Evolutionary conservation across 2,888 invertebrate genomes (phyloP), one percentile per base, ranked within the genome.

Genomic region (Cryptocephalus moraei): DNA sequence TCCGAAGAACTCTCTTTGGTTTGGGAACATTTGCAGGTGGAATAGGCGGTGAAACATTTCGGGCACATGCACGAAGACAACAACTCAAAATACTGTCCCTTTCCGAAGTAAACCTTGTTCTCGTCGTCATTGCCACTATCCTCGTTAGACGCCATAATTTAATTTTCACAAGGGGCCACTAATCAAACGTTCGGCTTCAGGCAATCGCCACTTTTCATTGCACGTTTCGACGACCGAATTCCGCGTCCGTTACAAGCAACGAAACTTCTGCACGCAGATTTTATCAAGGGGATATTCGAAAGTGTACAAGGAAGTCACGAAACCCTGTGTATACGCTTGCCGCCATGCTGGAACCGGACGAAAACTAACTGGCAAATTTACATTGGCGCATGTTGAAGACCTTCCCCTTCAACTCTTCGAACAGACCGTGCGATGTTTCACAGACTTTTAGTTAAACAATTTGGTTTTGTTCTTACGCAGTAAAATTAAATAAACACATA

Each of bases 141-240:
- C 47, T 63, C 62, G 51, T 62, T 60, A 51, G 65, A 65, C 65
- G 65, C 65, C 65, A 65, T 63, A 61, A 58, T 61, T 56, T 53
- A 44, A 53, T 47, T 13, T 31, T n/a, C 11, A 31, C 22, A 13
- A 14, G 8, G 32, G 32, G 13, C 33, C 12, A 9, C 33, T 42
- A 32, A 11, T 13, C 44, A 11, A 36, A 44, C 39, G 39, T 9
- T 14, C 9, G 13, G 31, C 12, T 22, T 32, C 12, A 31, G 11
- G n/a, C 13, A 47, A 42, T 50, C 51, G 52, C 49, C 46, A 51
- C 47, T 47, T 50, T 50, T 48, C 33, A 41, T 47, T 38, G 33
- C 31, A 42, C 32, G 32, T 32, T 32, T 32, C 32, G 32, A 32
- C 32, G 22, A 9, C 32, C 11, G 22, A 8, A 31, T 22, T 12